Evolutionary conservation across 2,797 vertebrate species (phyloP), one percentile per base, ranked within the genome.

Genomic region (Gobionotothen gibberifrons): DNA sequence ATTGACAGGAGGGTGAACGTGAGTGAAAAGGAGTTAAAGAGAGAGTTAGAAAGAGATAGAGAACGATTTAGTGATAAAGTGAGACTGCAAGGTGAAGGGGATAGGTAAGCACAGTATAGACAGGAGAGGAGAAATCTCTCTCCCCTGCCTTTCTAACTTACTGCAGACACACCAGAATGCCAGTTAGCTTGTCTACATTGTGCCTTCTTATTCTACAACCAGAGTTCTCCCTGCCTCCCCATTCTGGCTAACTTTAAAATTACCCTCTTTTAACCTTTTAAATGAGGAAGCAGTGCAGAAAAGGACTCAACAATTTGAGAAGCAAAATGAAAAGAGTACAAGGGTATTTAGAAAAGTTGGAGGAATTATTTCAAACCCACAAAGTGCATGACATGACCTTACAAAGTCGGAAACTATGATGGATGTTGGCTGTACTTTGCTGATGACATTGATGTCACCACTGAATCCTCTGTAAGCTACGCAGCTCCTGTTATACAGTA

Each of bases 11-110:
- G 83, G 85, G 77, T 85, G 87, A 90, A 87, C 49, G 80, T 84
- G 83, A 90, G 86, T 92, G 86, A 91, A 91, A 90, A 79, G 81
- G 86, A 92, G 90, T 90, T 91, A 91, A 92, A 88, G 85, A 86
- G 89, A 92, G 89, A 89, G 90, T 87, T 86, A 85, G 86, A 90
- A 69, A 88, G 88, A 90, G 85, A 92, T 89, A 68, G 82, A 90
- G 90, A 91, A 72, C 29, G 84, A 90, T 92, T 92, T 92, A 92
- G 83, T 66, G 81, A 90, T 90, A 88, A 91, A 91, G 86, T 80
- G 81, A 84, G 79, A 90, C 79, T 84, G 84, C 82, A 77, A 84
- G 85, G 83, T 85, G 79, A 89, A 85, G 75, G 69, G 79, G 80
- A 85, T 67, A 79, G 85, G 76, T 79, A 72, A 85, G 86, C 73